Percentiles rank a stretch among this genome's conserved stretches.
Evolutionary conservation across 2,888 invertebrate genomes (phyloP).

Genomic region (Cepaea hortensis): DNA sequence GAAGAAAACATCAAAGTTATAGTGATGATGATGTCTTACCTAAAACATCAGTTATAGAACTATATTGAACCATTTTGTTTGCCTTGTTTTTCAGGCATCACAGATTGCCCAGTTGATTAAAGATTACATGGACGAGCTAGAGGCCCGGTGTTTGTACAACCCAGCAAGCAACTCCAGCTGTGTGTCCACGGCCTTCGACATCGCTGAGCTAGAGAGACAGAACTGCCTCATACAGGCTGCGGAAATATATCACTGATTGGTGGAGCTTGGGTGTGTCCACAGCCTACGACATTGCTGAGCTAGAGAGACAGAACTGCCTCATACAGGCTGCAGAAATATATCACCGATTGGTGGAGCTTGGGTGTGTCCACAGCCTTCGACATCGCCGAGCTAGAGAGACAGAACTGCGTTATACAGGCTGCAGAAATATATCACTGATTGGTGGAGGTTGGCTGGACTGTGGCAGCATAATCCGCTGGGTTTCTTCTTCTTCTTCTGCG

Average conservation of each 20-base stretch:
- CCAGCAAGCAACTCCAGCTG: slow-evolving; percentile 52
- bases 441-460: too few species aligned
- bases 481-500: too few species aligned
- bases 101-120: slow-evolving; percentile 94
- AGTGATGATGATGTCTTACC: too few species aligned
- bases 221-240: slow-evolving; percentile 36
- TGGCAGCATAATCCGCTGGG: too few species aligned
- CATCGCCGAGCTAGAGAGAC: slow-evolving; percentile 50
- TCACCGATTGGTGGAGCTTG: background rate
- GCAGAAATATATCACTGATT: too few species aligned
- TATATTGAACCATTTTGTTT: too few species aligned
- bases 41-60: too few species aligned
- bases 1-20: too few species aligned
- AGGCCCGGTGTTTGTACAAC: slow-evolving; percentile 59
- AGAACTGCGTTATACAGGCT: slow-evolving; percentile 39
- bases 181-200: slow-evolving; percentile 49
- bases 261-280: background rate
- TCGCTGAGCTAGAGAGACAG: slow-evolving; percentile 51
- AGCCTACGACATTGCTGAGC: slow-evolving; percentile 29
- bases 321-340: slow-evolving; percentile 7
- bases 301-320: slow-evolving; percentile 46
- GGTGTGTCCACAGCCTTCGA: slow-evolving; percentile 35
- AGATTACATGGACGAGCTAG: slow-evolving; percentile 81
- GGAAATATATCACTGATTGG: background rate
- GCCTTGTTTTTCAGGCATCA: slow-evolving; percentile 83